Evolutionary conservation across 2,888 invertebrate genomes (phyloP), one percentile per base, ranked within the genome.

Genomic region (Pristionchus entomophagus): DNA sequence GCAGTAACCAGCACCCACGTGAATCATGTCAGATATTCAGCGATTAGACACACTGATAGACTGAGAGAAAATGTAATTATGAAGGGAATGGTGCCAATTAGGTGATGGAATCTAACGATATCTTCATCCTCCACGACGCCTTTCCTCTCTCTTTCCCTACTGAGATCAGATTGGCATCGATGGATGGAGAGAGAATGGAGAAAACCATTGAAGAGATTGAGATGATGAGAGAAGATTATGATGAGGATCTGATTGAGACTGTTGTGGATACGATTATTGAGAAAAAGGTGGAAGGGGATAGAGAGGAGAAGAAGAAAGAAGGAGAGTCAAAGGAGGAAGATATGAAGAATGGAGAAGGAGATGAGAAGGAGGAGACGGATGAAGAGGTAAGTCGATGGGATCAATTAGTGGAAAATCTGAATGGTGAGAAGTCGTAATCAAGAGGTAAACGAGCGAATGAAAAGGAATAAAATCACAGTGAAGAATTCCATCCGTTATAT

Each of bases 91-190:
- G 5, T 65, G 32, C 65, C 6, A 35, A 22, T 65, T 19, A 65
- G 65, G 35, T 65, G 35, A 65, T 65, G 65, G 65, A 65, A 19
- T 17, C n/a, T 10, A n/a, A 41, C 41, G 45, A 73, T 45, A 41
- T 22, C 6, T 73, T 14, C 73, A 73, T 73, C 26, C 41, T 41
- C n/a, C n/a, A 41, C 45, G 8, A 5, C 10, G 8, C 73, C n/a
- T 73, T 73, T 12, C 73, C 73, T 26, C 41, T n/a, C 26, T 73
- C 73, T 12, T 73, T 73, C 73, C 73, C 73, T 3, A 73, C 73
- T 22, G 26, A 41, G 26, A 41, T 73, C 26, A 73, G 2, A n/a
- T 8, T 45, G 1, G 73, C 73, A 26, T 73, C 73, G 45, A 45
- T 73, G 41, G 45, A 73, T 41, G 73, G n/a, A 17, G 26, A 73